Percentiles rank a stretch among this genome's conserved stretches.
Conservation (phyloP, 2,797 vertebrate species). For the Pipistrellus kuhlii region DNA sequence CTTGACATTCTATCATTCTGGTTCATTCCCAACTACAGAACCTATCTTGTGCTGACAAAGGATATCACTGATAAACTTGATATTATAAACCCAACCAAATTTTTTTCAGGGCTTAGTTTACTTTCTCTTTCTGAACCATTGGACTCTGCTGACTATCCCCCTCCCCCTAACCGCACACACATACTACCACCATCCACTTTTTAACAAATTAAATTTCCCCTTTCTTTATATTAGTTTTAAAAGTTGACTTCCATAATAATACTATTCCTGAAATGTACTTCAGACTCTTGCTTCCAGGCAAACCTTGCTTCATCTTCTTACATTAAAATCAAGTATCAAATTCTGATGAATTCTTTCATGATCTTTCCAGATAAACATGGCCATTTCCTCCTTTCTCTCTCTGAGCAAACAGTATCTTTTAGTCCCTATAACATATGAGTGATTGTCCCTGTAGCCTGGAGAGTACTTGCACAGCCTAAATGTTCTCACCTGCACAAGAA, state of each 20-base stretch:
- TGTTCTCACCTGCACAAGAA: not conserved
- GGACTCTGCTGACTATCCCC: not conserved
- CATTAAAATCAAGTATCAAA: not conserved
- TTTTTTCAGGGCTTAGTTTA: not conserved
- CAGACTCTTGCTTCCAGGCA: not conserved
- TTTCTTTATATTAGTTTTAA: not conserved
- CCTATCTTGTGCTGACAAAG: not conserved
- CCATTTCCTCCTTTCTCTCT: not conserved
- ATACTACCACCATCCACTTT: not conserved
- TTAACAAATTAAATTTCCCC: not conserved
- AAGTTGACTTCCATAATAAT: not conserved
- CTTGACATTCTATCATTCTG: rapidly evolving
- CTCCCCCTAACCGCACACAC: rapidly evolving
- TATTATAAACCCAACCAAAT: not conserved
- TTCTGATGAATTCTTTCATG: not conserved
- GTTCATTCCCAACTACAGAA: not conserved
- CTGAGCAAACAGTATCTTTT: not conserved
- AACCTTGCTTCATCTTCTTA: not conserved
- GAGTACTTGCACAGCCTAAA: not conserved
- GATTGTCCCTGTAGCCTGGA: not conserved
- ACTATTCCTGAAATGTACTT: not conserved
- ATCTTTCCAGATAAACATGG: not conserved
- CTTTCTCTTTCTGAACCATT: not conserved
- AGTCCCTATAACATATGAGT: too few relatives aligned
- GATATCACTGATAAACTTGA: not conserved